Base-by-base conservation (phyloP, 37 sponge, comb jelly and placozoan genomes). In the Halichondria panicea region DNA sequence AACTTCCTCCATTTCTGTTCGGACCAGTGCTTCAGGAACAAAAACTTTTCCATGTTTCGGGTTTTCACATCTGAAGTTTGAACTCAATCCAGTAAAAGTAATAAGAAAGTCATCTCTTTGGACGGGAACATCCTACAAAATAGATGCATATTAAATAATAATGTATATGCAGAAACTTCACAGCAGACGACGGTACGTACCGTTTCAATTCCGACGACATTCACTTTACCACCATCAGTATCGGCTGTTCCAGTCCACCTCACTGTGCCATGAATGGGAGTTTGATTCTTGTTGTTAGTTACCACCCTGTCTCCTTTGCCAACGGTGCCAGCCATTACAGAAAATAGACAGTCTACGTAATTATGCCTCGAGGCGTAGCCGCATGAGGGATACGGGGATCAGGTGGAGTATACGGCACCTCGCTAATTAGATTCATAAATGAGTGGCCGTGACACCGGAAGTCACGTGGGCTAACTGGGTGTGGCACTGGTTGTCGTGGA, bases 161-260 rank as follows among this genome's bases (percentile, higher is more conserved):
- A 7, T 40, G 1, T 42, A 3, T 21, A 21, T 28, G 33, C 35
- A n/a, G n/a, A n/a, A n/a, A n/a, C n/a, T n/a, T n/a, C n/a, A n/a
- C n/a, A n/a, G n/a, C n/a, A n/a, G n/a, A n/a, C n/a, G 21, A 24
- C 8, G 38, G 0, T 37, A 67, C 89, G 82, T 62, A 88, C 89
- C 3, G 79, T 68, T 56, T 88, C 79, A 57, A 88, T 71, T 27
- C 89, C 89, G 37, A 80, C 80, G 38, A 41, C 50, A 9, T 8
- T 19, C 66, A 22, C 67, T 43, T 33, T 18, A 24, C 24, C 2
- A 25, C 55, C 7, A 15, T 0, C 31, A 45, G 48, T 25, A 15
- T n/a, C 63, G 19, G 0, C 39, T 37, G n/a, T 57, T 66, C 75
- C 75, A 39, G 56, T 55, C 89, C 89, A 88, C 43, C 53, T 59